A percentile compares a stretch with the other conserved stretches of the same genome.
Evolutionary conservation across 2,113 vertebrate species (phyloP).

Genomic region (Phalacrocorax carbo): DNA sequence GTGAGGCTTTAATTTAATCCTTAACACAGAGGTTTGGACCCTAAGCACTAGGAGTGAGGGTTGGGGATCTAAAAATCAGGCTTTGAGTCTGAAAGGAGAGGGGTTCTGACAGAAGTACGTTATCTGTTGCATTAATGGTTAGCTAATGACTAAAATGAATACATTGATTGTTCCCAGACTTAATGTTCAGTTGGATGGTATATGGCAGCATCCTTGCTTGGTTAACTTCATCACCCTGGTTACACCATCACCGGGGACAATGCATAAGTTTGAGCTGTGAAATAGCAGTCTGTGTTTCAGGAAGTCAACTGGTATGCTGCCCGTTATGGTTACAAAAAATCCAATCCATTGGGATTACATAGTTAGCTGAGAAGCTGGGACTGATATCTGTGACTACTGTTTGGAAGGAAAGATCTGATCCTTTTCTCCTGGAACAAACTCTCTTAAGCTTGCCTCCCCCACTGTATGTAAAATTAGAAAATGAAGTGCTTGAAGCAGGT

Average conservation of each 20-base stretch:
- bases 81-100: no score
- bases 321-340: rapidly evolving
- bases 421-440: background rate
- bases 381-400: background rate
- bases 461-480: background rate
- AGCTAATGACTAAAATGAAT: no score
- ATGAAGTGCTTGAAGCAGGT: background rate
- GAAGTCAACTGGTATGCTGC: background rate
- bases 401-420: background rate
- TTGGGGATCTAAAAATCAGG: no score
- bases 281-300: background rate
- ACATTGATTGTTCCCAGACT: no score
- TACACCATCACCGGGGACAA: background rate
- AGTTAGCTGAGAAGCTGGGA: background rate
- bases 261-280: background rate
- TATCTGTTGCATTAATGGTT: no score
- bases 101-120: no score
- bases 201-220: no score
- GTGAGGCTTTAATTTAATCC: no score
- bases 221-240: no score
- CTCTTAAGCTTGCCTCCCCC: background rate
- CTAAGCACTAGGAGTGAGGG: no score
- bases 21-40: no score
- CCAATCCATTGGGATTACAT: background rate
- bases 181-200: no score